Evolutionary conservation across 2,113 vertebrate genomes (phyloP).

Genomic region (Syrmaticus mikado): DNA sequence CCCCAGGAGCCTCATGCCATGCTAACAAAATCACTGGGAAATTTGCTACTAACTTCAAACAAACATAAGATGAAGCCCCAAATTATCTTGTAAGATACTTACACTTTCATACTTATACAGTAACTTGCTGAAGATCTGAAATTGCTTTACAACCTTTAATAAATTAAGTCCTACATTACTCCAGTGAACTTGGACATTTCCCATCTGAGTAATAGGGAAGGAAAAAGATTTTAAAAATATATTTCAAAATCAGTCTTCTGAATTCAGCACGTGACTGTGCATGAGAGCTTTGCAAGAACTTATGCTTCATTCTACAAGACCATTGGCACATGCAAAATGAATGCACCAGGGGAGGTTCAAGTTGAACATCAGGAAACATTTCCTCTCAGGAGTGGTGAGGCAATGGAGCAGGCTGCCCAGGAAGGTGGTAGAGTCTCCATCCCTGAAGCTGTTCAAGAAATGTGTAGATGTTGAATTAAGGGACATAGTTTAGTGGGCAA

Average conservation of each 20-base stretch:
- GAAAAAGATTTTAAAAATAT: not conserved
- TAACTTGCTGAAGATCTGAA: not conserved
- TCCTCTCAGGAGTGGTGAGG: too few relatives aligned
- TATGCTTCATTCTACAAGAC: not conserved
- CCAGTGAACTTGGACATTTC: not conserved
- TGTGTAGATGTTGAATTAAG: too few relatives aligned
- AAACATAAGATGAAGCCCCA: not conserved
- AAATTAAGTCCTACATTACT: not conserved
- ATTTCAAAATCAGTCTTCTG: not conserved
- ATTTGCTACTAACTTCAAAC: not conserved
- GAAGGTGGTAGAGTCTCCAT: too few relatives aligned
- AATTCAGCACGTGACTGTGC: not conserved
- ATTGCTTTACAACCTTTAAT: not conserved
- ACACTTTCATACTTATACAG: not conserved
- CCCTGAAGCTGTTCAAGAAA: too few relatives aligned
- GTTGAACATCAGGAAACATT: too few relatives aligned
- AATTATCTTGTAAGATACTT: not conserved
- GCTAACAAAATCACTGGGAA: constrained; percentile 13
- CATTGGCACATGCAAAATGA: not conserved
- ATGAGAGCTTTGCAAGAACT: not conserved
- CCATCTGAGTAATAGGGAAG: not conserved
- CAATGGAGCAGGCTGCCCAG: too few relatives aligned
- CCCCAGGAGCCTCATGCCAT: not conserved
- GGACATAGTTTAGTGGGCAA: too few relatives aligned
- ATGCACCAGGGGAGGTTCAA: too few relatives aligned